Conservation (phyloP, 2,888 invertebrate genomes). For the Drosophila quinaria region DNA sequence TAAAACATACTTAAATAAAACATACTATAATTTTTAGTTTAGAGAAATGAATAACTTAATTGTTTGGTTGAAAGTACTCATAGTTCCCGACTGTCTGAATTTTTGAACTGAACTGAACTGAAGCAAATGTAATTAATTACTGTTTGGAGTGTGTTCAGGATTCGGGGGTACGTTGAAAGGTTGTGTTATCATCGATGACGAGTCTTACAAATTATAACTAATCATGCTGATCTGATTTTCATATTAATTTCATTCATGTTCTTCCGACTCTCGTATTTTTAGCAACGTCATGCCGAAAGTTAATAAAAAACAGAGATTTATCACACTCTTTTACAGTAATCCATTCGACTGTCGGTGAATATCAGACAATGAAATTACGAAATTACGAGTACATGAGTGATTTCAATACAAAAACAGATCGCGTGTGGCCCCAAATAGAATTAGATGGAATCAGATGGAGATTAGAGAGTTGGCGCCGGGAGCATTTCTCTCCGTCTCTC, state of each 20-base stretch:
- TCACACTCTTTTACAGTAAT: constrained; percentile 82
- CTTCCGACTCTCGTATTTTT: constrained; percentile 46
- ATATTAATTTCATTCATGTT: constrained; percentile 67
- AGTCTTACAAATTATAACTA: constrained; percentile 71
- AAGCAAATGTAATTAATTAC: constrained; percentile 73
- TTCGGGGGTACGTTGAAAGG: constrained; percentile 12
- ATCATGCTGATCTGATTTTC: constrained; percentile 83
- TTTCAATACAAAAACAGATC: constrained; percentile 67
- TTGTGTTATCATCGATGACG: constrained; percentile 42
- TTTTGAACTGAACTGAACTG: constrained; percentile 42
- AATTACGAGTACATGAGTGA: constrained; percentile 77
- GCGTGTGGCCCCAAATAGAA: constrained; percentile 62
- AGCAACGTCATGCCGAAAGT: constrained; percentile 80
- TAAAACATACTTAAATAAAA: too few relatives aligned
- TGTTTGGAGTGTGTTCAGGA: constrained; percentile 1
- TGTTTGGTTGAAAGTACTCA: not conserved
- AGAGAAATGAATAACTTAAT: too few relatives aligned
- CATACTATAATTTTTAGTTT: too few relatives aligned
- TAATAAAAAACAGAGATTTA: constrained; percentile 81
- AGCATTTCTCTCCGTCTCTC: constrained; percentile 18
- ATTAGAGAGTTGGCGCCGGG: constrained; percentile 56
- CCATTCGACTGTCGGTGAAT: constrained; percentile 68
- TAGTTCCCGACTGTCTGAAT: not conserved
- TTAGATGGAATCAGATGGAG: not conserved
- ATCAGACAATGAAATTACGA: constrained; percentile 59